Evolutionary conservation across 2,797 vertebrate genomes (phyloP).

Genomic region (Anguilla pacifica): DNA sequence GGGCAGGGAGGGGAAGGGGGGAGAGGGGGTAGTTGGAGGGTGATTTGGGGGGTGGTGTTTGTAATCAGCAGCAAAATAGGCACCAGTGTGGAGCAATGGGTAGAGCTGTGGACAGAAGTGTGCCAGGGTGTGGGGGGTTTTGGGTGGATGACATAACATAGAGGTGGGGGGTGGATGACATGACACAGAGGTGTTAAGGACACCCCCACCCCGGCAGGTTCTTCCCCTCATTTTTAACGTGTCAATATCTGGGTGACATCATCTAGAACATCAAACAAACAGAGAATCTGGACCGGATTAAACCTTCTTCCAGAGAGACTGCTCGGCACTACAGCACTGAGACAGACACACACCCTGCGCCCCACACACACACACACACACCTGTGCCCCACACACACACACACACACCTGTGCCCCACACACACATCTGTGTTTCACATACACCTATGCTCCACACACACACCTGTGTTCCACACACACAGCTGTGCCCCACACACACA

Average conservation of each 20-base stretch:
- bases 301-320: constrained; percentile 58
- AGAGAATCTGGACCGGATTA: constrained; percentile 42
- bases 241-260: constrained; percentile 61
- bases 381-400: constrained; percentile 3
- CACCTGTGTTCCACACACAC: constrained; percentile 12
- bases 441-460: not conserved
- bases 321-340: constrained; percentile 16
- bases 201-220: too few relatives aligned
- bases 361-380: constrained; percentile 26
- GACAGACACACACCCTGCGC: constrained; percentile 27
- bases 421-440: not conserved
- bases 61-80: too few relatives aligned
- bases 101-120: not conserved
- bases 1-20: too few relatives aligned
- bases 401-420: constrained; percentile 8
- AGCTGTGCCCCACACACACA: not conserved
- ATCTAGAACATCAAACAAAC: constrained; percentile 44
- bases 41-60: not conserved
- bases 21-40: not conserved
- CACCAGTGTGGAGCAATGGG: too few relatives aligned
- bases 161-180: too few relatives aligned
- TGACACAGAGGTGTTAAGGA: too few relatives aligned
- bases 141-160: too few relatives aligned
- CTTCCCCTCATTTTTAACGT: constrained; percentile 10
- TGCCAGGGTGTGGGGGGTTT: too few relatives aligned